Conservation (phyloP, 2,113 vertebrate genomes). For the Odontophorus gujanensis region DNA sequence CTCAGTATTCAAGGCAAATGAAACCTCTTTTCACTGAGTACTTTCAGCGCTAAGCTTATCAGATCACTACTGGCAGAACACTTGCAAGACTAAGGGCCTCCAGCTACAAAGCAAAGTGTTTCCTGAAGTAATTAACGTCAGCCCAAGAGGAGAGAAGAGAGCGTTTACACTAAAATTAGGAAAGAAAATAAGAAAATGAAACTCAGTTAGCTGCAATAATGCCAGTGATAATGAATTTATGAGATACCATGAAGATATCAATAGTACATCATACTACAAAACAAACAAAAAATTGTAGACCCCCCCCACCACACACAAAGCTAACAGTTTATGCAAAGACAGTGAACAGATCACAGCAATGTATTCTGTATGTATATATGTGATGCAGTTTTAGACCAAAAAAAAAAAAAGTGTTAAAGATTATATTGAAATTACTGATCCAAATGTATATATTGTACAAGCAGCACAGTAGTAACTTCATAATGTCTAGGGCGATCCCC, state of each 20-base stretch:
- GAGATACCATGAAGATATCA: not conserved
- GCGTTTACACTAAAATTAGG: not conserved
- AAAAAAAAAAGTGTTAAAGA: not conserved
- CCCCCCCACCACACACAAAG: no score
- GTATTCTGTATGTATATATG: not conserved
- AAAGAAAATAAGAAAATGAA: slow-evolving; percentile 23
- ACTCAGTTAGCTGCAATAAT: not conserved
- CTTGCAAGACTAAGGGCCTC: slow-evolving; percentile 32
- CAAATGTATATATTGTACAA: not conserved
- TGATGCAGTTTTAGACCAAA: not conserved
- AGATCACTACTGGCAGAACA: slow-evolving; percentile 46
- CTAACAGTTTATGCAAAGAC: not conserved
- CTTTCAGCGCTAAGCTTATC: slow-evolving; percentile 50
- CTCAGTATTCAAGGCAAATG: slow-evolving; percentile 40
- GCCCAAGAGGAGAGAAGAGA: slow-evolving; percentile 17
- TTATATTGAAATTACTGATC: not conserved
- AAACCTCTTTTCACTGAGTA: slow-evolving; percentile 36
- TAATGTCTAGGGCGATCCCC: not conserved
- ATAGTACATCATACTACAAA: not conserved
- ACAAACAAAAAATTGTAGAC: not conserved
- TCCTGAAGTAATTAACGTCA: slow-evolving; percentile 63
- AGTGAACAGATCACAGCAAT: not conserved
- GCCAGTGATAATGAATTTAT: not conserved
- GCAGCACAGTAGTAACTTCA: not conserved
- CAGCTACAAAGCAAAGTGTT: slow-evolving; percentile 1